phyloP scores from a whole-genome alignment of 2,888 invertebrate species.

The Nomada fabriciana region DNA sequence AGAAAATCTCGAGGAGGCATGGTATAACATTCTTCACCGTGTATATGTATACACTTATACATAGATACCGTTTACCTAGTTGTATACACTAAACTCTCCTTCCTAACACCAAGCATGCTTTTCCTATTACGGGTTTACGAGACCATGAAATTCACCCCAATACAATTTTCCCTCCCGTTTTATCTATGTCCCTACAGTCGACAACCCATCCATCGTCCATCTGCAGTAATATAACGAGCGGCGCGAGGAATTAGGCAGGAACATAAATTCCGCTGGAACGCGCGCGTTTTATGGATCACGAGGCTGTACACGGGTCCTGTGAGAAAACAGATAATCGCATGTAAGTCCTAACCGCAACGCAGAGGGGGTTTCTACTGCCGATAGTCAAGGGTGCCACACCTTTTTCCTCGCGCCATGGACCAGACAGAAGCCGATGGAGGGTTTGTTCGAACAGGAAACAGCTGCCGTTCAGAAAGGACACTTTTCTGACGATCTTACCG shows the following conservation, averaged over 20 bases:
- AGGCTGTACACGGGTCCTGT: constrained; percentile 34
- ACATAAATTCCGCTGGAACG: constrained; percentile 59
- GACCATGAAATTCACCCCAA: background rate
- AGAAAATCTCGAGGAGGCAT: background rate
- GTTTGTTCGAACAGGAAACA: constrained; percentile 78
- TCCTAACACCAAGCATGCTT: too few relatives aligned
- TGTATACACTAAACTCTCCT: too few relatives aligned
- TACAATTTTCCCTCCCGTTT: background rate
- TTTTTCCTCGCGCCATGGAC: constrained; percentile 1
- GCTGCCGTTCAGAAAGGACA: constrained; percentile 72
- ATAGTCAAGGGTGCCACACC: constrained; percentile 43
- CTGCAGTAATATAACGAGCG: constrained; percentile 47
- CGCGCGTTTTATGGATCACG: constrained; percentile 66
- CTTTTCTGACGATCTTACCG: constrained; percentile 72
- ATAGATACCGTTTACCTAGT: too few relatives aligned
- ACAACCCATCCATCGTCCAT: constrained; percentile 21
- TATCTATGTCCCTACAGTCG: background rate
- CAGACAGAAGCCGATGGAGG: constrained; percentile 2
- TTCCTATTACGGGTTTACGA: background rate
- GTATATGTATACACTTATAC: too few relatives aligned
- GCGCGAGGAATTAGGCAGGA: constrained; percentile 66
- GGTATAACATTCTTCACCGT: background rate
- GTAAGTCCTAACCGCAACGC: constrained; percentile 60
- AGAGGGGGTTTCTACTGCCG: constrained; percentile 32
- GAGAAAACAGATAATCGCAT: constrained; percentile 55